These are phyloP conservation scores for Congeria kusceri DNA, from an alignment of 2,888 invertebrate species.

Conservation along the genomic window DNA sequence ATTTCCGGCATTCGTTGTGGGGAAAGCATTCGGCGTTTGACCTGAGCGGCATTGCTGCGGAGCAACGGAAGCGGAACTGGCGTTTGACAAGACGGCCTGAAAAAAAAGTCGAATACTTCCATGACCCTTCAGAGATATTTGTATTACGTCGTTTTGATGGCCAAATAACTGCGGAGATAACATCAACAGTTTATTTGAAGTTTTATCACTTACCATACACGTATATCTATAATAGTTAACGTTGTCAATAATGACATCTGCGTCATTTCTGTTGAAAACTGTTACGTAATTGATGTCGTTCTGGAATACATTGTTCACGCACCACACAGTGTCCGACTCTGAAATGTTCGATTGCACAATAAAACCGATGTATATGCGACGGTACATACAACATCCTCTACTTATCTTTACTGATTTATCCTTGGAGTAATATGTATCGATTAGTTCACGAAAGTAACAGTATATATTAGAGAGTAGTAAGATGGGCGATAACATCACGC, in stretches of 20 bases:
- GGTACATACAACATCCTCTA: no score
- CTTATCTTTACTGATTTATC: no score
- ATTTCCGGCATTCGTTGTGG: slow-evolving; percentile 12
- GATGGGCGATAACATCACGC: neutral
- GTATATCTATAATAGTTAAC: slow-evolving; percentile 29
- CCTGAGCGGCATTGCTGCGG: slow-evolving; percentile 49
- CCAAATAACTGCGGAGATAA: no score
- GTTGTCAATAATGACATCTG: slow-evolving; percentile 31
- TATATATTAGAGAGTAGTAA: no score
- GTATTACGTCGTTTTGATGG: no score
- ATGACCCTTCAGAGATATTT: no score
- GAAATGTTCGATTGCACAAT: slow-evolving; percentile 5
- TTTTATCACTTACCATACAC: slow-evolving; percentile 49
- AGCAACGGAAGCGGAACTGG: slow-evolving; percentile 37
- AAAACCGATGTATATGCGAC: no score
- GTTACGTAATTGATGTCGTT: slow-evolving; percentile 45
- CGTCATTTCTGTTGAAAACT: slow-evolving; percentile 51
- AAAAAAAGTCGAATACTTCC: no score
- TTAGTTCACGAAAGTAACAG: no score
- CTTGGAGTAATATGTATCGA: no score
- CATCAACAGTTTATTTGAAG: no score
- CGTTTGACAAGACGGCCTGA: slow-evolving; percentile 42
- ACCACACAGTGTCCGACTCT: slow-evolving; percentile 58
- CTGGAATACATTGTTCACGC: slow-evolving; percentile 38
- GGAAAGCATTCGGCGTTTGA: slow-evolving; percentile 36